phyloP scores from a whole-genome alignment of 2,113 vertebrate genomes.

The Pipra filicauda region DNA sequence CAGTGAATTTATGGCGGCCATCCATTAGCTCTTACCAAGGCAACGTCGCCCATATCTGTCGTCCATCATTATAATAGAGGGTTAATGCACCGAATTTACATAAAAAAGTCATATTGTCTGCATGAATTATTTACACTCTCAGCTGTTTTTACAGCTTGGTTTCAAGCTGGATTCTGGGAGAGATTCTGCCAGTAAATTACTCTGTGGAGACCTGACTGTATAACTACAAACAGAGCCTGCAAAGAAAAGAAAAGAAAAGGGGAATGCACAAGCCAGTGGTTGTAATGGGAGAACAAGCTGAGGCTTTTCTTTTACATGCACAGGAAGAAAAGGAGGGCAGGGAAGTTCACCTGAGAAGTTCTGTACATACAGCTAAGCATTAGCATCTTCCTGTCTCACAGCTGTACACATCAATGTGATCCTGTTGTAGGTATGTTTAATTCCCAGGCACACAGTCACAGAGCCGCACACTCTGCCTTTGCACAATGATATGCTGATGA shows the following conservation, averaged over 20 bases:
- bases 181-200: constrained; percentile 96
- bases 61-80: constrained; percentile 99
- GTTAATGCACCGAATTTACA: constrained; percentile 99
- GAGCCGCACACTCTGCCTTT: not conserved
- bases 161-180: constrained; percentile 91
- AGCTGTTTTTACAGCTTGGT: constrained; percentile 98
- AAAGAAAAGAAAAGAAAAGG: constrained; percentile 71
- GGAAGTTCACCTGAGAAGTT: not conserved
- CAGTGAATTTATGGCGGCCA: constrained; percentile 99
- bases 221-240: constrained; percentile 68
- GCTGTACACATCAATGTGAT: not conserved
- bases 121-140: constrained; percentile 99
- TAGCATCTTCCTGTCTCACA: not conserved
- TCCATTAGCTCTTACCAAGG: constrained; percentile 99
- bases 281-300: not conserved
- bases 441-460: not conserved
- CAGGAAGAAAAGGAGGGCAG: not conserved
- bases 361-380: not conserved
- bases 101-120: constrained; percentile 99
- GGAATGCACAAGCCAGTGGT: constrained; percentile 50
- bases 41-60: constrained; percentile 99
- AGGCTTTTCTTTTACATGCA: not conserved
- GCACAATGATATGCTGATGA: not conserved
- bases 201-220: constrained; percentile 85
- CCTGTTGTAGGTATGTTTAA: not conserved